These are phyloP conservation scores for Nixonia krombeini DNA, from an alignment of 1,140 invertebrate genomes.

Conservation along the genomic window DNA sequence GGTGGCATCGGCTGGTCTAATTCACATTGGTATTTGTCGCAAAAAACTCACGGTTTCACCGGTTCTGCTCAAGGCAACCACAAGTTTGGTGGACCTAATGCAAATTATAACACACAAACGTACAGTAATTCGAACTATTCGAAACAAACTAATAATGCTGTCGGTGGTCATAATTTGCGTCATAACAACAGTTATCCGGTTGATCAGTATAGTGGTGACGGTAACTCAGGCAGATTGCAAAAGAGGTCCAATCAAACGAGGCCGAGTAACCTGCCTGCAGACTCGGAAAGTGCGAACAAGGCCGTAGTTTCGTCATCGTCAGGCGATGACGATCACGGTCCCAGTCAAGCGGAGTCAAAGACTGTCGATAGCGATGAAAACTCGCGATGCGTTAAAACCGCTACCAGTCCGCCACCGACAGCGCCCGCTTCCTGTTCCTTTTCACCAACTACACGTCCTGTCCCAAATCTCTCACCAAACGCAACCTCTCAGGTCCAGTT, in stretches of 20 bases:
- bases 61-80: constrained; percentile 6
- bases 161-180: not conserved
- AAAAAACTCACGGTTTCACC: constrained; percentile 31
- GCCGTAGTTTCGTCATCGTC: not conserved
- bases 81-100: constrained; percentile 11
- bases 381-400: not conserved
- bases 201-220: constrained; percentile 24
- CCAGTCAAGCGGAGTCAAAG: not conserved
- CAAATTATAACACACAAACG: constrained; percentile 6
- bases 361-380: not conserved
- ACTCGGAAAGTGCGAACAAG: constrained; percentile 6
- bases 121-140: constrained; percentile 13
- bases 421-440: constrained; percentile 56
- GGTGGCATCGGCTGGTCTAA: too few relatives aligned
- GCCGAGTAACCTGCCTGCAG: not conserved
- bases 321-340: constrained; percentile 8
- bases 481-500: constrained; percentile 67
- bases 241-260: constrained; percentile 2
- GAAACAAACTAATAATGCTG: not conserved
- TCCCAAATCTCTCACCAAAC: constrained; percentile 61
- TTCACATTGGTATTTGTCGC: constrained; percentile 38
- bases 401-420: constrained; percentile 57
- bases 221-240: not conserved
- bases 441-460: constrained; percentile 57
- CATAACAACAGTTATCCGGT: constrained; percentile 12